phyloP scores from a whole-genome alignment of 2,888 invertebrate genomes.

The Rhagium mordax region DNA sequence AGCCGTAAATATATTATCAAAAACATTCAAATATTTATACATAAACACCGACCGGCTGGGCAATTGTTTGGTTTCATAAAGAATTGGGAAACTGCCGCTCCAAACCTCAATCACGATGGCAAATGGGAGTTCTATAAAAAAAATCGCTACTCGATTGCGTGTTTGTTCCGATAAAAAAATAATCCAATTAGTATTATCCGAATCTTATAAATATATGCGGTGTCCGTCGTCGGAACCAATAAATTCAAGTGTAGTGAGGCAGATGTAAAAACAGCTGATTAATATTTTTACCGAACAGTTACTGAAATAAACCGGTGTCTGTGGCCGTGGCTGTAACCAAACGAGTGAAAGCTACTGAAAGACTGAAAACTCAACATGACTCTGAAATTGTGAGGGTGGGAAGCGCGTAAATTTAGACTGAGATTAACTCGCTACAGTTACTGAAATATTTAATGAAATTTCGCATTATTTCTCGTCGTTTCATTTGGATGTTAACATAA shows the following conservation, averaged over 20 bases:
- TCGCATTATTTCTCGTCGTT: conserved; percentile 65
- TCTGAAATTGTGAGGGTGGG: conserved; percentile 68
- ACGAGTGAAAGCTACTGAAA: conserved; percentile 17
- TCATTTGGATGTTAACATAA: conserved; percentile 59
- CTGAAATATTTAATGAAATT: conserved; percentile 67
- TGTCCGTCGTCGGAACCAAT: conserved; percentile 47
- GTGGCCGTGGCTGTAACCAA: conserved; percentile 11
- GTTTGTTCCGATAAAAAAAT: background rate
- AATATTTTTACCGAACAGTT: conserved; percentile 44
- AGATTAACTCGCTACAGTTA: conserved; percentile 67
- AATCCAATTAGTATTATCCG: conserved; percentile 11
- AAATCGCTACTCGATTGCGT: no score
- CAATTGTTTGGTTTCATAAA: no score
- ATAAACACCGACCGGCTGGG: no score
- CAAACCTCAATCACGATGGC: no score
- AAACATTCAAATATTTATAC: no score
- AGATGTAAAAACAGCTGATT: conserved; percentile 53
- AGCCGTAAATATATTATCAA: no score
- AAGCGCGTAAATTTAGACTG: conserved; percentile 67
- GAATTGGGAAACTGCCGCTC: no score
- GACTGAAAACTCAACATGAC: conserved; percentile 51
- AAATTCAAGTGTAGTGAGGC: conserved; percentile 47
- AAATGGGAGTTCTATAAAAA: no score
- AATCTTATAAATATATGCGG: conserved; percentile 38
- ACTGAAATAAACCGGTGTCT: conserved; percentile 41